Evolutionary conservation across 2,888 invertebrate genomes (phyloP), one percentile per base, ranked within the genome.

Genomic region (Epistrophella euchroma): DNA sequence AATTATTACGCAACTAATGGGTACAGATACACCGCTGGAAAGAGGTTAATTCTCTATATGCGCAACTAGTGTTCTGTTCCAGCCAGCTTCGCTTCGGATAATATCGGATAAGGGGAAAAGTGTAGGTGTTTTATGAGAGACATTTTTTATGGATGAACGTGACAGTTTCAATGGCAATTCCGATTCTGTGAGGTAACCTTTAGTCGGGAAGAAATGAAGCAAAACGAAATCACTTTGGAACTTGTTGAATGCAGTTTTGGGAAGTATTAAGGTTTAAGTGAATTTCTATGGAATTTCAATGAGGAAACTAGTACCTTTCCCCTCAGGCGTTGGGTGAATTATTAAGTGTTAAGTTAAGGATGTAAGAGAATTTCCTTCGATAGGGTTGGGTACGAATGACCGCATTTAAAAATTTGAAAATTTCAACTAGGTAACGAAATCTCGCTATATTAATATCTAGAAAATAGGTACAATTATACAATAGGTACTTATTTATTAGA

Each of bases 61-160:
- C 73, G 81, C 85, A 86, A 86, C 85, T 86, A 71, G 85, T 86
- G 77, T 77, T 52, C 50, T 9, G n/a, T 47, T 22, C 32, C 35
- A 66, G 15, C 32, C 35, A 66, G 15, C 15, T 47, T 66, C 11
- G 10, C n/a, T 64, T 68, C 70, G 85, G 85, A 86, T 81, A 86
- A 77, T 17, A 19, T 15, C 35, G 82, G 85, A 86, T 86, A 86
- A 86, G 85, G 85, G 77, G 85, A 79, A 82, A 50, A 3, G 13
- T 43, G 2, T 47, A 1, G 11, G 11, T 1, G 11, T 17, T 28
- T 11, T 7, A 19, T 37, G 4, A 19, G 32, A 43, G 9, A n/a
- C 22, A 4, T 50, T 37, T 25, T 60, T 40, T 68, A 11, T 22
- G 52, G 15, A 19, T 9, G n/a, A 52, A n/a, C 52, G 25, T 52